Evolutionary conservation across 2,113 vertebrate genomes (phyloP), one percentile per base, ranked within the genome.

Genomic region (Seriola rivoliana): DNA sequence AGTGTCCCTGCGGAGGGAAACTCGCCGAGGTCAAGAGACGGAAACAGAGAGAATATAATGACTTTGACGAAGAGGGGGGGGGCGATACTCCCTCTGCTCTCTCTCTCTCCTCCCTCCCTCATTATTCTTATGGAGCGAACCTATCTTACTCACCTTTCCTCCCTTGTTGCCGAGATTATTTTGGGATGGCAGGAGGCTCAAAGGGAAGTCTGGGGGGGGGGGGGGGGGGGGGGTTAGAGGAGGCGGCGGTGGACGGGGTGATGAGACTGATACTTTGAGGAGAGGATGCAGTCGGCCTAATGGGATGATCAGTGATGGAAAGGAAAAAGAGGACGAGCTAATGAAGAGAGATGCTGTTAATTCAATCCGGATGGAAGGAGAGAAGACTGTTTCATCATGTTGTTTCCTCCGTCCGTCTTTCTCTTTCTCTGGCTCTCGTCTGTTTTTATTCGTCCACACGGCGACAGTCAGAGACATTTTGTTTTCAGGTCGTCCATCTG

Each of bases 301-400:
- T 92, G 58, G 60, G 75, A 75, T 81, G 64, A 93, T 59, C 78
- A 78, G 73, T 2, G 32, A 82, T 60, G 77, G 71, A 64, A 84
- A 83, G 59, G 73, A 72, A 63, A 29, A 81, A 44, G 62, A 67
- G 44, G 60, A 88, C 9, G 8, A 71, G 54, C 81, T 81, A 88
- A 92, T 80, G 54, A 89, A 75, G 87, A 91, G 64, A 82, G 83
- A 85, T 86, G 50, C 50, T 73, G 85, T 73, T 82, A 72, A 85
- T 91, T 70, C 64, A 76, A 88, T 89, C 46, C 65, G 57, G 46
- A 64, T 63, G 76, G 66, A 63, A 52, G 54, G 13, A 60, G 67
- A 71, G 48, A 50, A 71, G 65, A 75, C 25, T 44, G 19, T 58
- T 29, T 76, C 62, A 48, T 50, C 34, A 29, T 12, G 5, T 38